phyloP scores from a whole-genome alignment of 2,113 vertebrate genomes.

The Etheostoma spectabile region DNA sequence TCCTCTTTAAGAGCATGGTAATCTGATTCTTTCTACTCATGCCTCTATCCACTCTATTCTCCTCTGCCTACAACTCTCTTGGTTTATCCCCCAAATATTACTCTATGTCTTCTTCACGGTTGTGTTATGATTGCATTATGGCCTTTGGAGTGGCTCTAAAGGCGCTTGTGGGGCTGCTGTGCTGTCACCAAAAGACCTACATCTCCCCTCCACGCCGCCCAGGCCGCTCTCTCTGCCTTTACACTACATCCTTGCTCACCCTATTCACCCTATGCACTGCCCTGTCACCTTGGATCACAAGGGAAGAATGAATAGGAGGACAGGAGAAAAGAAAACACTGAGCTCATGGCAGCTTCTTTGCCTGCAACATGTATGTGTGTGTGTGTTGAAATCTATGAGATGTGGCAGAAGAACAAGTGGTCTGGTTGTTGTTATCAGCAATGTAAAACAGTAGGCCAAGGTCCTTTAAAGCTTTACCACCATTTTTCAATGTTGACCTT shows the following conservation, averaged over 20 bases:
- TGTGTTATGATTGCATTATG: conserved; percentile 79
- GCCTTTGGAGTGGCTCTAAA: conserved; percentile 65
- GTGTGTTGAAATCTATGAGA: conserved; percentile 1
- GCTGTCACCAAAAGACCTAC: conserved; percentile 66
- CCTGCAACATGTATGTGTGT: conserved; percentile 1
- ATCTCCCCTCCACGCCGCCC: conserved; percentile 24
- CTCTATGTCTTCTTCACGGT: conserved; percentile 61
- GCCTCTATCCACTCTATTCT: conserved; percentile 47
- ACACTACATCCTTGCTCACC: conserved; percentile 37
- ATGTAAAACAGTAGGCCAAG: background rate
- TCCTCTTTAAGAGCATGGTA: conserved; percentile 69
- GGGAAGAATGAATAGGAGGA: conserved; percentile 18
- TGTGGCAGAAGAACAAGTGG: conserved; percentile 10
- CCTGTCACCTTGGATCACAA: conserved; percentile 77
- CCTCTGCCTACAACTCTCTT: conserved; percentile 53
- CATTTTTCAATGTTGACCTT: background rate
- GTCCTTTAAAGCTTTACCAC: background rate
- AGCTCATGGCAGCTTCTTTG: conserved; percentile 51
- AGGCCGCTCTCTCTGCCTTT: conserved; percentile 42
- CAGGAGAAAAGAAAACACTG: conserved; percentile 45
- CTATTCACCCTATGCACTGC: conserved; percentile 44
- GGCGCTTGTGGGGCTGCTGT: conserved; percentile 47
- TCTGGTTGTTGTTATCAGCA: background rate
- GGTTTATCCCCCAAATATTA: conserved; percentile 53
- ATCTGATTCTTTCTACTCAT: conserved; percentile 74